Evolutionary conservation across 2,797 vertebrate genomes (phyloP).

Genomic region (Sciaenops ocellatus): DNA sequence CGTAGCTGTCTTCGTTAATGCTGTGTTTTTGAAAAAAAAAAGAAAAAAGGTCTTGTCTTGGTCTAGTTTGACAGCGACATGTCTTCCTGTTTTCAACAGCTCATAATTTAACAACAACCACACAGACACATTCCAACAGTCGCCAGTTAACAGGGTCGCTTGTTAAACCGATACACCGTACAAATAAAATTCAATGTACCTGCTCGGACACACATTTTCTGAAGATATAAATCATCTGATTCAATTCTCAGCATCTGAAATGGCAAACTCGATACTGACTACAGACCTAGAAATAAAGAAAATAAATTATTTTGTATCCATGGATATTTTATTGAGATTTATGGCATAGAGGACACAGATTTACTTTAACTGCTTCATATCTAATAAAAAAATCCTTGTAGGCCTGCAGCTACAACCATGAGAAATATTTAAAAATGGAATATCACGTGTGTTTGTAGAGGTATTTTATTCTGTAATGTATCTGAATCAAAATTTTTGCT

Average conservation of each 20-base stretch:
- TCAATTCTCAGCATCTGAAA: background rate
- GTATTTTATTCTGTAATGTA: background rate
- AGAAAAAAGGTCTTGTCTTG: no score
- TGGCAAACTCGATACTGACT: background rate
- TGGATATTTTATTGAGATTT: background rate
- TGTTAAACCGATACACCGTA: no score
- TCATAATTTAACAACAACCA: no score
- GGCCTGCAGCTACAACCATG: background rate
- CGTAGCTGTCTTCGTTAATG: no score
- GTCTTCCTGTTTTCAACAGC: no score
- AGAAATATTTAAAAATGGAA: background rate
- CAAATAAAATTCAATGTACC: background rate
- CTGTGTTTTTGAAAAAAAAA: no score
- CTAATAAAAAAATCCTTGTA: background rate
- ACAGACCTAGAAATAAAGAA: background rate
- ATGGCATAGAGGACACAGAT: background rate
- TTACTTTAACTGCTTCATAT: background rate
- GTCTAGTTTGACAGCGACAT: no score
- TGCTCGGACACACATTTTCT: background rate
- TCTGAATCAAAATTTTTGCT: conserved; percentile 8
- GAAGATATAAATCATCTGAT: background rate
- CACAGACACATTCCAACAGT: no score
- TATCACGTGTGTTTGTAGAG: background rate
- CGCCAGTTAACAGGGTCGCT: no score
- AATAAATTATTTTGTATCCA: background rate